Base-by-base conservation (phyloP, 92 coral and sea anemone genomes). In the Isaurus tuberculatus region DNA sequence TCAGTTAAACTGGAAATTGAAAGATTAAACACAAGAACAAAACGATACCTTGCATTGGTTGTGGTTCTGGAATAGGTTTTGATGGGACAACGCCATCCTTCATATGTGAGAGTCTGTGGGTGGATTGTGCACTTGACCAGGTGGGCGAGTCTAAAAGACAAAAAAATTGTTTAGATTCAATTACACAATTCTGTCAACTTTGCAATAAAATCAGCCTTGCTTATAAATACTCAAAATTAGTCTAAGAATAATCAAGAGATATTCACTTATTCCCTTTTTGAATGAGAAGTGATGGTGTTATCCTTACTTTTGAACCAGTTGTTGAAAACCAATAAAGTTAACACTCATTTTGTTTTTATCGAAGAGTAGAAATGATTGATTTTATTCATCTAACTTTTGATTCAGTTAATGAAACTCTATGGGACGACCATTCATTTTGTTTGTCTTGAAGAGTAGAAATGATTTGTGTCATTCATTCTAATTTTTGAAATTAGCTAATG, bases 21-120 rank as follows among this genome's bases (percentile, higher is more conserved):
- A 57, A 9, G 19, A 34, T 29, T 6, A 22, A 37, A 34, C 9
- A 26, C 51, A 28, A n/a, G 46, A 48, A 73, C 0, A 46, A 46
- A 86, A 69, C 91, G 36, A 91, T 84, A 84, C 86, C 89, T 30
- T 83, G 91, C 33, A 91, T 82, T 30, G 90, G 83, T 70, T 91
- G 94, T 8, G 93, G 42, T 64, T 94, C 95, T 0, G 79, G 73
- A 20, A 86, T 75, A 6, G 94, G 87, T 55, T 92, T 89, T 42
- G 87, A 84, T 11, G 98, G 98, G 1, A 94, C 98, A 65, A 94
- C 95, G 4, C 98, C 84, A 55, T 94, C 98, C 53, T 94, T 94
- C 88, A 94, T 88, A 84, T 94, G 98, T 2, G 98, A 91, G 64
- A 94, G 85, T 89, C 98, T 90, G 85, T 92, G 82, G 0, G 82